Conservation (phyloP, 2,797 vertebrate species). For the Spinus olivaceus region DNA sequence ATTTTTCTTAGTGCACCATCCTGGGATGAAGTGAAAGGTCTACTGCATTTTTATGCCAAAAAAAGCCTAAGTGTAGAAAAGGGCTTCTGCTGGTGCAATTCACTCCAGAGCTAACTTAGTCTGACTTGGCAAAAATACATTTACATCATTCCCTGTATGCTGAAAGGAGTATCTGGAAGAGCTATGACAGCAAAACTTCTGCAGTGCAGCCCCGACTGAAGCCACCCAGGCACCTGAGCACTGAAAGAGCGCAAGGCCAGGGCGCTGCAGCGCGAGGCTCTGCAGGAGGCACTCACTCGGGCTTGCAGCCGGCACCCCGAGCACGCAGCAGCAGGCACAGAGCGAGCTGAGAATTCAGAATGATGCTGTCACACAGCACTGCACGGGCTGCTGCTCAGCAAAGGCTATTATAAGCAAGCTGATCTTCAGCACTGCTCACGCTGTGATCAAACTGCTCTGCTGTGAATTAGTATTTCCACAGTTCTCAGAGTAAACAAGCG, state of each 20-base stretch:
- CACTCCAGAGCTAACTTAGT: background rate
- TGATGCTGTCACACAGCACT: background rate
- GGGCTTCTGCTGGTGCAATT: background rate
- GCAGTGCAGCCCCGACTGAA: background rate
- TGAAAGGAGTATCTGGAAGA: background rate
- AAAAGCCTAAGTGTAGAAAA: background rate
- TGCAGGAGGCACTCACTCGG: background rate
- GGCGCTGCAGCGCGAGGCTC: fast-evolving
- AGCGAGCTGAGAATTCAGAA: background rate
- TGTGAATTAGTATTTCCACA: background rate
- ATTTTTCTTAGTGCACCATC: background rate
- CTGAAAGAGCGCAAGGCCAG: fast-evolving
- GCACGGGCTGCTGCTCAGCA: background rate
- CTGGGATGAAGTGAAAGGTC: background rate
- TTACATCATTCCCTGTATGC: background rate
- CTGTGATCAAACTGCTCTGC: background rate
- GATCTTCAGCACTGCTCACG: background rate
- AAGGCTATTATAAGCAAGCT: background rate
- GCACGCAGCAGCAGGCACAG: fast-evolving
- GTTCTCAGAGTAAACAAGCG: background rate
- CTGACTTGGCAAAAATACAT: background rate
- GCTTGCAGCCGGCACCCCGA: background rate
- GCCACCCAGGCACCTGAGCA: background rate
- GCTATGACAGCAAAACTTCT: background rate
- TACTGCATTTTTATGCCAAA: background rate